Evolutionary conservation across 2,113 vertebrate species (phyloP).

Genomic region (Cynocephalus volans): DNA sequence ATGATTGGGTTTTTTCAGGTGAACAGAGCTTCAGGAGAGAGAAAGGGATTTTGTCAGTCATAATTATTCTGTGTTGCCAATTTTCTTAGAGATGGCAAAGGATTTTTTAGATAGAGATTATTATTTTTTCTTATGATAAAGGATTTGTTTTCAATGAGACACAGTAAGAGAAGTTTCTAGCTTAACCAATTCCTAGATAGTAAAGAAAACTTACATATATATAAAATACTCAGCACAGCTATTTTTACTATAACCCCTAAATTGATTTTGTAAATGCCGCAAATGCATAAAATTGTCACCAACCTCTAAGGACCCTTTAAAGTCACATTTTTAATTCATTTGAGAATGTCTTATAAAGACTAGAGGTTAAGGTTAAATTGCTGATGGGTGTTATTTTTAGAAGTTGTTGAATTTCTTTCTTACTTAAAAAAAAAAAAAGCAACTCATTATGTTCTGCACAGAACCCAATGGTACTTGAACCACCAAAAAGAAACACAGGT

Average conservation of each 20-base stretch:
- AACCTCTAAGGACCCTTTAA: neutral
- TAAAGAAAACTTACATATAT: constrained; percentile 53
- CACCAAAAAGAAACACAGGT: neutral
- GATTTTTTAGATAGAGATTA: neutral
- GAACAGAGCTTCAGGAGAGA: neutral
- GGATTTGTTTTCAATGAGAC: constrained; percentile 24
- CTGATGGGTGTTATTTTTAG: neutral
- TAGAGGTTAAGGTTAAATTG: neutral
- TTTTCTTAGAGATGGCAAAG: constrained; percentile 27
- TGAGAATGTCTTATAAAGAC: neutral
- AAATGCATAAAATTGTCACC: neutral
- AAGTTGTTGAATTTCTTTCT: constrained; percentile 35
- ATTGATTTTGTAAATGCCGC: constrained; percentile 1
- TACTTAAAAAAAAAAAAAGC: neutral
- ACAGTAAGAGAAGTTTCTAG: constrained; percentile 10
- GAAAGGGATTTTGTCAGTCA: neutral
- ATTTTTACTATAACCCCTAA: constrained; percentile 49
- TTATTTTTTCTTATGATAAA: constrained; percentile 39
- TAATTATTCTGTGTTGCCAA: neutral
- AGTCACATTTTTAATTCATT: constrained; percentile 15
- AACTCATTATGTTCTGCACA: neutral
- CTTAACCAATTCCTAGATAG: constrained; percentile 4
- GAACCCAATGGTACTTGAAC: neutral
- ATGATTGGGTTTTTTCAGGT: neutral
- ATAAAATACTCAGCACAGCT: constrained; percentile 6